A percentile compares a stretch with the other conserved stretches of the same genome.
These are phyloP conservation scores for Hydrozoanthus gracilis DNA, from an alignment of 92 coral and sea anemone genomes.

Conservation along the genomic window DNA sequence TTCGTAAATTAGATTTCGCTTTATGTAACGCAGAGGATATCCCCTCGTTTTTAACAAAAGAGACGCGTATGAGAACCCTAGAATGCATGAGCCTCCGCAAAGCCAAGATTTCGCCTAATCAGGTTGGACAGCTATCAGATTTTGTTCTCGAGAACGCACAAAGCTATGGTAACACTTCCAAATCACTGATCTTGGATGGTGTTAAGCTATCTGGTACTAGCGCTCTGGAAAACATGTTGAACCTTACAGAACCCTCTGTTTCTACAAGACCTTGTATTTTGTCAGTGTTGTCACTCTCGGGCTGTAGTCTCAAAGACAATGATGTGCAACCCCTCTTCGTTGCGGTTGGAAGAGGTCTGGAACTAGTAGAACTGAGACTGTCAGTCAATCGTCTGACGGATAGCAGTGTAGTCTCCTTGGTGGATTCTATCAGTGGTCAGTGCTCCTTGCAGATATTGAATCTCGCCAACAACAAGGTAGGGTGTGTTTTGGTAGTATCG, in stretches of 20 bases:
- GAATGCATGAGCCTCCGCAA: conserved; percentile 56
- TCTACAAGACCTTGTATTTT: conserved; percentile 64
- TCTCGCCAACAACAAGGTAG: conserved; percentile 71
- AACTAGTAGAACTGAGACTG: conserved; percentile 50
- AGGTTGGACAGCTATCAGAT: conserved; percentile 52
- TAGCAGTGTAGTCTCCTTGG: conserved; percentile 56
- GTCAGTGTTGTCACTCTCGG: conserved; percentile 61
- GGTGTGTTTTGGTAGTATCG: background rate
- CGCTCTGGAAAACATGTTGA: conserved; percentile 65
- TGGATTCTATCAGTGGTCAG: conserved; percentile 53
- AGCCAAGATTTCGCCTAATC: conserved; percentile 55
- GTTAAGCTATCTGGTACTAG: conserved; percentile 74
- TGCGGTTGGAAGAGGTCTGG: conserved; percentile 59
- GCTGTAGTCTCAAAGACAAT: conserved; percentile 71
- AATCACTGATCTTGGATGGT: conserved; percentile 67
- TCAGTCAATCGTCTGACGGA: conserved; percentile 75
- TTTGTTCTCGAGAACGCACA: conserved; percentile 31
- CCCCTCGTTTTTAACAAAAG: conserved; percentile 43
- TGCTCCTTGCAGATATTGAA: conserved; percentile 60
- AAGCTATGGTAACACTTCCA: background rate
- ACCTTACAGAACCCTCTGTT: conserved; percentile 51
- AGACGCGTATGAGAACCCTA: conserved; percentile 43
- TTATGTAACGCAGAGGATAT: conserved; percentile 61
- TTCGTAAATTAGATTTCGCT: conserved; percentile 58
- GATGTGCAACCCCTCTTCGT: conserved; percentile 65